phyloP scores from a whole-genome alignment of 2,113 vertebrate genomes.

The Rhizomys pruinosus region DNA sequence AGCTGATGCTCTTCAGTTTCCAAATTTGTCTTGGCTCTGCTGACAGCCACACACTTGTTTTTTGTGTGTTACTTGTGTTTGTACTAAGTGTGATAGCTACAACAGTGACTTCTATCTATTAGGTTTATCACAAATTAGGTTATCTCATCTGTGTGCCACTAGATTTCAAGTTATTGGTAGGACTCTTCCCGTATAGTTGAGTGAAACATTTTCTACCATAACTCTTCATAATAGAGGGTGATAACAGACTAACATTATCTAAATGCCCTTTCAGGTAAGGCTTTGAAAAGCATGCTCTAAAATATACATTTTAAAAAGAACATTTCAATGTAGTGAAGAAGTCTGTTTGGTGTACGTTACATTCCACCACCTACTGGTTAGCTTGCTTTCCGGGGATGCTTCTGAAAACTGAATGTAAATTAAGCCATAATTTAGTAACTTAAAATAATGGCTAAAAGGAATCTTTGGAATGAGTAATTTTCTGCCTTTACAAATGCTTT shows the following conservation, averaged over 20 bases:
- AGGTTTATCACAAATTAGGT: conserved; percentile 70
- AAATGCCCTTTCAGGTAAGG: conserved; percentile 45
- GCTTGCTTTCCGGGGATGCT: background rate
- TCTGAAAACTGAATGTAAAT: conserved; percentile 30
- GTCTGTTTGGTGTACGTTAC: conserved; percentile 10
- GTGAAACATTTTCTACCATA: conserved; percentile 68
- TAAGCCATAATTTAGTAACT: background rate
- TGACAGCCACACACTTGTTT: conserved; percentile 65
- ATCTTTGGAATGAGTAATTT: background rate
- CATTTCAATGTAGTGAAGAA: conserved; percentile 11
- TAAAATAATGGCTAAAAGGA: background rate
- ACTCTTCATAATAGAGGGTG: conserved; percentile 9
- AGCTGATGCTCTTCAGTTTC: conserved; percentile 67
- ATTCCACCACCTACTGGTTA: conserved; percentile 23
- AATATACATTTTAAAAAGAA: conserved; percentile 43
- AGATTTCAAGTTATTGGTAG: conserved; percentile 64
- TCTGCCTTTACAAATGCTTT: background rate
- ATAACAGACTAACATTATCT: conserved; percentile 42
- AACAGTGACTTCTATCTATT: conserved; percentile 55
- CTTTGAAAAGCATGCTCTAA: conserved; percentile 28
- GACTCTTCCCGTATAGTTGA: conserved; percentile 48
- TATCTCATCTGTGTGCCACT: conserved; percentile 35
- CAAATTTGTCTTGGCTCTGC: conserved; percentile 73
- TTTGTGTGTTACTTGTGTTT: conserved; percentile 67
- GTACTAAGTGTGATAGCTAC: conserved; percentile 61